Percentiles rank a stretch among this genome's conserved stretches.
Conservation (phyloP, 2,888 invertebrate genomes). For the Stenolophus ochropezus region DNA sequence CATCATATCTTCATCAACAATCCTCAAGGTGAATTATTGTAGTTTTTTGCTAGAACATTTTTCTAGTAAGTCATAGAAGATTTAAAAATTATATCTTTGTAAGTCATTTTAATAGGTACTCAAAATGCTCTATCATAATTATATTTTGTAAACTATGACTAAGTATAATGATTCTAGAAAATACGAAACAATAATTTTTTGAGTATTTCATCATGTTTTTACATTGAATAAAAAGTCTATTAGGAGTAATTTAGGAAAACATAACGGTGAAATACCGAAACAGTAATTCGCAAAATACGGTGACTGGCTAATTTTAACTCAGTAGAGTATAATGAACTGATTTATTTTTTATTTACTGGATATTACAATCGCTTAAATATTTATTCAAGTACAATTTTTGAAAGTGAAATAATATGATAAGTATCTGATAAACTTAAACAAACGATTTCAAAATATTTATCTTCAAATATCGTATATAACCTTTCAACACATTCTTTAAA, state of each 20-base stretch:
- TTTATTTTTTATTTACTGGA: neutral
- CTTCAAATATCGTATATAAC: conserved; percentile 11
- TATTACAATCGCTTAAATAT: neutral
- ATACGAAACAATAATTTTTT: neutral
- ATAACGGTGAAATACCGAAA: neutral
- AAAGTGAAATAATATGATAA: neutral
- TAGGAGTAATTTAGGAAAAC: neutral
- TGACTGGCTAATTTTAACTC: neutral
- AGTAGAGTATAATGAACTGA: conserved; percentile 8
- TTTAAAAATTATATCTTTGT: neutral
- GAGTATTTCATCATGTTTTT: neutral
- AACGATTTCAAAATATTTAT: conserved; percentile 13
- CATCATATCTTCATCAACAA: neutral
- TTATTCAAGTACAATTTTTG: neutral
- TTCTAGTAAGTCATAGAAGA: neutral
- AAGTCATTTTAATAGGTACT: neutral
- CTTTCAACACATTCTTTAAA: neutral
- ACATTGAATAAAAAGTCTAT: neutral
- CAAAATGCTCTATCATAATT: neutral
- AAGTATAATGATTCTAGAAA: neutral
- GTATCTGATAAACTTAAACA: neutral
- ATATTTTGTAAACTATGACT: neutral
- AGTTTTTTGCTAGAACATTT: neutral
- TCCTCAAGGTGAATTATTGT: conserved; percentile 28
- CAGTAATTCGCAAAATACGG: conserved; percentile 1